Percentiles rank a stretch among this genome's conserved stretches.
These are phyloP conservation scores for Agapornis canus DNA, from an alignment of 2,797 vertebrate species.

Conservation along the genomic window DNA sequence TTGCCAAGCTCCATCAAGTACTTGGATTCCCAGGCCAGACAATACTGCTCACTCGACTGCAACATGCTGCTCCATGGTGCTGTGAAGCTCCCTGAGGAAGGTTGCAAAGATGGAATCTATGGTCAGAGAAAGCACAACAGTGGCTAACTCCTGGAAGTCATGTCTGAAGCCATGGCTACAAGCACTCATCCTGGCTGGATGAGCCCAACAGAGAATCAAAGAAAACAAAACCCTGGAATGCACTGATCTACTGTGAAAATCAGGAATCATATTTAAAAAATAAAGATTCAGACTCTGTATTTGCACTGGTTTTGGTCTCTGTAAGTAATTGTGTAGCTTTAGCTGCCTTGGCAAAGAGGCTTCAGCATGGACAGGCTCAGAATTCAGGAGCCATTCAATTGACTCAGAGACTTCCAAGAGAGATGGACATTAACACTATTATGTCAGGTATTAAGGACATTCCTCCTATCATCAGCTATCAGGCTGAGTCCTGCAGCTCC, in stretches of 20 bases:
- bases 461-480: background rate
- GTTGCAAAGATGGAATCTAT: background rate
- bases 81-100: conserved; percentile 83
- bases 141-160: background rate
- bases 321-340: background rate
- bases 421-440: background rate
- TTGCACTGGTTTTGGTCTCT: background rate
- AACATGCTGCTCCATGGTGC: conserved; percentile 89
- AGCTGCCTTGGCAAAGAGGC: background rate
- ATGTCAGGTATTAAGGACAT: background rate
- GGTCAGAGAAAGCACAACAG: background rate
- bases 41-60: conserved; percentile 90
- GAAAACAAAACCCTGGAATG: background rate
- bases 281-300: background rate
- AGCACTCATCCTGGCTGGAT: background rate
- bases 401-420: background rate
- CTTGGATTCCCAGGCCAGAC: conserved; percentile 94
- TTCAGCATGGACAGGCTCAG: background rate
- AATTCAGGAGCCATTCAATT: background rate
- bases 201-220: background rate
- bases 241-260: background rate
- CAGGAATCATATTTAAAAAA: background rate
- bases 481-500: background rate
- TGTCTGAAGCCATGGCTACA: background rate
- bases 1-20: conserved; percentile 93